Conservation (phyloP, 1,140 invertebrate genomes). For the Drosophila sp. region DNA sequence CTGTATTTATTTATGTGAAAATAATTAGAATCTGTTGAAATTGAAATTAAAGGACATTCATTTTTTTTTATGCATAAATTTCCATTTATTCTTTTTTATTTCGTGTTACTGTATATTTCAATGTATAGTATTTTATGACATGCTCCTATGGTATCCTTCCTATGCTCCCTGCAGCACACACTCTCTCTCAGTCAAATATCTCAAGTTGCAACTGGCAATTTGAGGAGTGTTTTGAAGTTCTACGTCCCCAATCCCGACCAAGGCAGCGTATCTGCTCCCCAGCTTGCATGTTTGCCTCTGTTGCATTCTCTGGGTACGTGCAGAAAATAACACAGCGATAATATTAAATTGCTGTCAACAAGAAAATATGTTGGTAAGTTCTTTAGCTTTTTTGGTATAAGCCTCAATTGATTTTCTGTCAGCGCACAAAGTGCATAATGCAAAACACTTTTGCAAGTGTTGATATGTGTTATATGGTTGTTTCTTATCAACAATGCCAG, state of each 20-base stretch:
- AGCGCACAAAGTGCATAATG: slow-evolving; percentile 47
- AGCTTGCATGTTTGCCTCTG: slow-evolving; percentile 56
- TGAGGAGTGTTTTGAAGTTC: slow-evolving; percentile 1
- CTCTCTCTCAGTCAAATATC: not conserved
- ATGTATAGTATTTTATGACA: no score
- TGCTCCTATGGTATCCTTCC: not conserved
- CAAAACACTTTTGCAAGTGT: slow-evolving; percentile 82
- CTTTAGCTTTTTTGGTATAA: slow-evolving; percentile 19
- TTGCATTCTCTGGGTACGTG: slow-evolving; percentile 57
- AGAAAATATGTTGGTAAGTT: slow-evolving; percentile 80
- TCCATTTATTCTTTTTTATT: no score
- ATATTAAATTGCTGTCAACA: slow-evolving; percentile 83
- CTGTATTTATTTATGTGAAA: no score
- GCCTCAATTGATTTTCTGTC: slow-evolving; percentile 79
- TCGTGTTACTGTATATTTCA: no score
- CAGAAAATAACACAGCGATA: slow-evolving; percentile 80
- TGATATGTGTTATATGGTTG: slow-evolving; percentile 77
- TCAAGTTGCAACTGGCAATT: slow-evolving; percentile 11
- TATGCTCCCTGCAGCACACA: not conserved
- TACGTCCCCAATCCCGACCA: not conserved
- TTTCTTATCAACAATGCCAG: slow-evolving; percentile 79
- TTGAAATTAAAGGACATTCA: no score
- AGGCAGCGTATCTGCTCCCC: not conserved
- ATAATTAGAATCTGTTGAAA: no score
- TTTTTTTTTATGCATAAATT: no score